A percentile compares a stretch with the other conserved stretches of the same genome.
Conservation (phyloP, 1,140 invertebrate genomes). For the Euura lappo region DNA sequence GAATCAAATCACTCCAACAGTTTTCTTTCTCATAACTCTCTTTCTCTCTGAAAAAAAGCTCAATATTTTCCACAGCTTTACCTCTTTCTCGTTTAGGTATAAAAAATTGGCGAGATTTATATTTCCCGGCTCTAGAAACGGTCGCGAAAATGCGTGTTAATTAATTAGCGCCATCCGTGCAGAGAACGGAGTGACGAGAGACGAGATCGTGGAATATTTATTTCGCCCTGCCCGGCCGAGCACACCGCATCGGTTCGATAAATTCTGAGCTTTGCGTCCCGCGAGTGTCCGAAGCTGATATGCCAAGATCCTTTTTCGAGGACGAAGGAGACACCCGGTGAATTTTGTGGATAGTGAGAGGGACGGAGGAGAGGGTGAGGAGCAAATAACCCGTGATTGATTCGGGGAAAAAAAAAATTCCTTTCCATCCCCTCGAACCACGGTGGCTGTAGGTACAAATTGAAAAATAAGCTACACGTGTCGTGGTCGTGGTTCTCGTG, state of each 20-base stretch:
- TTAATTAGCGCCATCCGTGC: too few relatives aligned
- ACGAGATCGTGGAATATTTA: too few relatives aligned
- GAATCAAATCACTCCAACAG: too few relatives aligned
- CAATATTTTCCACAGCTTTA: too few relatives aligned
- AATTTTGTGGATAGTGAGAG: conserved; percentile 6
- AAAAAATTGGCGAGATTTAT: too few relatives aligned
- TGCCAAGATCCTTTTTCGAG: conserved; percentile 35
- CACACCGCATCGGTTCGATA: conserved; percentile 29
- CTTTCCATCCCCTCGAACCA: conserved; percentile 20
- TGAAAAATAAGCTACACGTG: conserved; percentile 53
- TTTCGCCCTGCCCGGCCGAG: too few relatives aligned
- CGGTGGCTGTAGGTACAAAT: conserved; percentile 39
- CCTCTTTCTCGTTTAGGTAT: too few relatives aligned
- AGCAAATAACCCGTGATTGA: conserved; percentile 56
- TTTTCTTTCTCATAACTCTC: too few relatives aligned
- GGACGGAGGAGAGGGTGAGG: conserved; percentile 32
- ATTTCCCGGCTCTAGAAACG: neutral
- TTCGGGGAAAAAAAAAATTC: conserved; percentile 43
- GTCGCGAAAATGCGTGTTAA: neutral
- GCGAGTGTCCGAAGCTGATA: conserved; percentile 46
- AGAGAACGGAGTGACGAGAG: too few relatives aligned
- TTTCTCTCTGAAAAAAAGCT: too few relatives aligned
- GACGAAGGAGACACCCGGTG: conserved; percentile 2
- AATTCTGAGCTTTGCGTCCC: conserved; percentile 38
- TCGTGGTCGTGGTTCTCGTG: conserved; percentile 18